Evolutionary conservation across 1,140 invertebrate species (phyloP), one percentile per base, ranked within the genome.

Genomic region (Pseudobourletiella spinata): DNA sequence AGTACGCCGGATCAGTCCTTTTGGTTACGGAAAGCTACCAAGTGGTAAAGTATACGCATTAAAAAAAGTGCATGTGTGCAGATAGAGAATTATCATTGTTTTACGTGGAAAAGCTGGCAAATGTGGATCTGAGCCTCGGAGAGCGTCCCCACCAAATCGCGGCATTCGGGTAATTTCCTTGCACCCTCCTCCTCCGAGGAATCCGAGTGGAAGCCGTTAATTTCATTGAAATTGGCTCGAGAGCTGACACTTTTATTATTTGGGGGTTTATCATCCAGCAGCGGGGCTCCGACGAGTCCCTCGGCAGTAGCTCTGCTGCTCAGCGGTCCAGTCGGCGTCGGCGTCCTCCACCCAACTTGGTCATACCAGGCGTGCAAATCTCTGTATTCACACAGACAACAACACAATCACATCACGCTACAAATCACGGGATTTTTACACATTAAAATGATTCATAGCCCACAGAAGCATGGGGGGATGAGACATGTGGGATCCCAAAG

Each of bases 351-450:
- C 6, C 14, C 14, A 3, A 35, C 32, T 30, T 55, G 28, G 52
- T 55, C 52, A 20, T 55, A 55, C 52, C 52, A 55, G 2, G 28
- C 39, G 52, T 55, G 52, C 29, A 55, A 55, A 18, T 55, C 29
- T 35, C 52, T 55, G 8, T 55, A 6, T 51, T 25, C 6, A 46
- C 6, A 8, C 8, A 46, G 22, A 20, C 6, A 46, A 46, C 18
- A 46, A 20, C 6, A 46, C 18, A 46, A 46, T 39, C n/a, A n/a
- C 8, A 11, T 20, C 46, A 11, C 16, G 46, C 11, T 48, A 18
- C 6, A 48, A 48, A 48, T 48, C 22, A 42, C 35, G 11, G 18
- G 18, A 18, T 42, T 14, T 14, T 42, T 42, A 42, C 46, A 20
- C 32, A 39, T 39, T 39, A n/a, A 39, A 39, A 39, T 39, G 32